phyloP scores from a whole-genome alignment of 2,888 invertebrate genomes.

The Axea sp. region DNA sequence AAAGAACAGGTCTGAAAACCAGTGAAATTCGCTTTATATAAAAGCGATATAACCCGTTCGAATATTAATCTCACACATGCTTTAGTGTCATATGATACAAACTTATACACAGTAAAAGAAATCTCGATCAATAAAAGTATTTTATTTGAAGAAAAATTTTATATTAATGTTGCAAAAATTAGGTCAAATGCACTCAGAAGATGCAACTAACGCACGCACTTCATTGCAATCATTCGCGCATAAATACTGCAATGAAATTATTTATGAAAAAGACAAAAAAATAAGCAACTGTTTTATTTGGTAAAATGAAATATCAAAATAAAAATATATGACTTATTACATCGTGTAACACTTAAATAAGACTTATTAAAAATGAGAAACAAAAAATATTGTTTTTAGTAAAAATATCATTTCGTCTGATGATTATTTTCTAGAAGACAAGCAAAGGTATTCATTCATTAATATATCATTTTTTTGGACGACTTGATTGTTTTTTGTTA shows the following conservation, averaged over 20 bases:
- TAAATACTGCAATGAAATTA: slow-evolving; percentile 13
- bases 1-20: slow-evolving; percentile 67
- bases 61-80: slow-evolving; percentile 19
- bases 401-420: no score
- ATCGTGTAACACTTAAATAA: no score
- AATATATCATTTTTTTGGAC: no score
- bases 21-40: slow-evolving; percentile 66
- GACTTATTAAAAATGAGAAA: no score
- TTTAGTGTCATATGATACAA: not conserved
- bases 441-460: no score
- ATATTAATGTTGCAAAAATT: slow-evolving; percentile 64
- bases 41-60: slow-evolving; percentile 29
- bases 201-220: slow-evolving; percentile 56
- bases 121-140: slow-evolving; percentile 26
- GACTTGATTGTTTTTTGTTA: no score
- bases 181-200: slow-evolving; percentile 68
- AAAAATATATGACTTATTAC: no score
- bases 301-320: no score
- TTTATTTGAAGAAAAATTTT: slow-evolving; percentile 31
- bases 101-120: slow-evolving; percentile 4
- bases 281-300: no score
- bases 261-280: slow-evolving; percentile 30
- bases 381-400: no score
- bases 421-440: no score
- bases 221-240: slow-evolving; percentile 53